Evolutionary conservation across 2,888 invertebrate species (phyloP).

Genomic region (Meiosimyza decipiens): DNA sequence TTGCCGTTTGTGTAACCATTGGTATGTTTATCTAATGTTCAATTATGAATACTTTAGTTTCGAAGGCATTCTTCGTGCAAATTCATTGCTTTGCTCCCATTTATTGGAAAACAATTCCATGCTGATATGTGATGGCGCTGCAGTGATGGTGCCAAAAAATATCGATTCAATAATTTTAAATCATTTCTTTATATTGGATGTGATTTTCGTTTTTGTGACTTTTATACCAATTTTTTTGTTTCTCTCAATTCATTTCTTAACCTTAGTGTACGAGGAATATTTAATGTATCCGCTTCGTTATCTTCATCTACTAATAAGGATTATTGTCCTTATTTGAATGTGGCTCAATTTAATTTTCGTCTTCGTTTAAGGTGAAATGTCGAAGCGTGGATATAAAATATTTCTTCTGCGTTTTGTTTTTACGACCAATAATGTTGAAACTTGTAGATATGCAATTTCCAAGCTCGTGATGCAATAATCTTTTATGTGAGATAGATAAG

Average conservation of each 20-base stretch:
- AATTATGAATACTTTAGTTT: slow-evolving; percentile 31
- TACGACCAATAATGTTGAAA: neutral
- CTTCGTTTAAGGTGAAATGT: neutral
- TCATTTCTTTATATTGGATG: slow-evolving; percentile 24
- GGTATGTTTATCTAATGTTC: slow-evolving; percentile 22
- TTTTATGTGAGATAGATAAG: too few relatives aligned
- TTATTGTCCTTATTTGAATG: slow-evolving; percentile 24
- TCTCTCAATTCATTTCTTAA: neutral
- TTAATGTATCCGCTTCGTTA: too few relatives aligned
- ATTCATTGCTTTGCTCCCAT: neutral
- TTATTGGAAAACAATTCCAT: slow-evolving; percentile 19
- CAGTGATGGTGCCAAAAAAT: neutral
- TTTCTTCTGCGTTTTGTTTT: neutral
- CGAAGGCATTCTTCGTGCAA: neutral
- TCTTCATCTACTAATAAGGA: slow-evolving; percentile 19
- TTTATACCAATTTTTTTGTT: neutral
- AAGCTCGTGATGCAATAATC: too few relatives aligned
- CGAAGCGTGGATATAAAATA: neutral
- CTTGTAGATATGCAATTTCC: too few relatives aligned
- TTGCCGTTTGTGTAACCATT: neutral
- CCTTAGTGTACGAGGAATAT: neutral
- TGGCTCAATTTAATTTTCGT: slow-evolving; percentile 18
- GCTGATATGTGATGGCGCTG: neutral
- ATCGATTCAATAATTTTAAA: slow-evolving; percentile 33
- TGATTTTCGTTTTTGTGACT: neutral